phyloP scores from a whole-genome alignment of 2,888 invertebrate genomes.

The Drosophila rubida region DNA sequence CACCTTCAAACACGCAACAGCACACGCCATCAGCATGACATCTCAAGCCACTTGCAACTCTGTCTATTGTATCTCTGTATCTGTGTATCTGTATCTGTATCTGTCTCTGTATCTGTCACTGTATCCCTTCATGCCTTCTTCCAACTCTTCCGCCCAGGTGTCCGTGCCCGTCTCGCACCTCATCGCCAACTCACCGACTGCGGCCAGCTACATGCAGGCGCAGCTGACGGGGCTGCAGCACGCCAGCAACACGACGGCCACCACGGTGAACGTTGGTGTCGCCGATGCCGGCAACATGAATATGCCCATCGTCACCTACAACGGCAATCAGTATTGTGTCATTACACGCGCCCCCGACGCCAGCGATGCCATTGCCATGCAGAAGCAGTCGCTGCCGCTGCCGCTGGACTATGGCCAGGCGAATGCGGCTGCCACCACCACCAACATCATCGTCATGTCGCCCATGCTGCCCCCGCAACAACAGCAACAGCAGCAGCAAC shows the following conservation, averaged over 20 bases:
- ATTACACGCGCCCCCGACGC: constrained; percentile 78
- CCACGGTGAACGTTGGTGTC: constrained; percentile 10
- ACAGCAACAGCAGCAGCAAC: constrained; percentile 41
- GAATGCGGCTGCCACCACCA: constrained; percentile 31
- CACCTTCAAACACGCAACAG: constrained; percentile 50
- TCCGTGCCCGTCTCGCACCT: constrained; percentile 81
- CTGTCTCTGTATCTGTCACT: constrained; percentile 17
- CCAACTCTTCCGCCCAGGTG: constrained; percentile 70
- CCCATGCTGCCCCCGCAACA: constrained; percentile 71
- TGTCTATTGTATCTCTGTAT: constrained; percentile 24
- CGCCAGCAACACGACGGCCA: constrained; percentile 38
- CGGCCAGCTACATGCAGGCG: constrained; percentile 82
- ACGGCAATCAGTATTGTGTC: constrained; percentile 82
- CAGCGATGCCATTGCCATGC: constrained; percentile 72
- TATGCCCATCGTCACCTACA: constrained; percentile 82
- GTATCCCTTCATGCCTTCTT: constrained; percentile 46
- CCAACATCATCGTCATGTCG: constrained; percentile 80
- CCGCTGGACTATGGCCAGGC: constrained; percentile 69
- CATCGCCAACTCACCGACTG: constrained; percentile 83
- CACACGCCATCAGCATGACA: constrained; percentile 60
- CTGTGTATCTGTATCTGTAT: constrained; percentile 22
- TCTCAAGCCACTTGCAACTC: constrained; percentile 42
- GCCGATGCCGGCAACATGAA: constrained; percentile 49
- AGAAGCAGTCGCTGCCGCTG: constrained; percentile 59
- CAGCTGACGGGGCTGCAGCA: constrained; percentile 70